Conservation (phyloP, 2,888 invertebrate species). For the Cheilosia pagana region DNA sequence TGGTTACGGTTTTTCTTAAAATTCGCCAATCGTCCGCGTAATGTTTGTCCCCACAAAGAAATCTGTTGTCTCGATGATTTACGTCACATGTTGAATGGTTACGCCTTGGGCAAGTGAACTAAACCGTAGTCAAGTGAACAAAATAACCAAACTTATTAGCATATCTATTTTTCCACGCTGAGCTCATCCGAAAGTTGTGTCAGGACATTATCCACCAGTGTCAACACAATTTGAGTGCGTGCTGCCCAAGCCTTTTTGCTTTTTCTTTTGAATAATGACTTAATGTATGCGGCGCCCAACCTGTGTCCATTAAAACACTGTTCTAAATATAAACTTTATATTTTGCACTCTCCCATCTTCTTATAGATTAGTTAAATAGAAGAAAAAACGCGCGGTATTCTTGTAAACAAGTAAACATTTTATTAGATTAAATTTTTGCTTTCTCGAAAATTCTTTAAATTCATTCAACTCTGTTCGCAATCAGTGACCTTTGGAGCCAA, state of each 20-base stretch:
- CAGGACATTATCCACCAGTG: too few species aligned
- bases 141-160: neutral
- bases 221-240: neutral
- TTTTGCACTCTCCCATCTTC: neutral
- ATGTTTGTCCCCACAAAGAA: too few species aligned
- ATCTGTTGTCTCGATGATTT: too few species aligned
- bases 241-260: neutral
- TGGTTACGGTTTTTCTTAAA: too few species aligned
- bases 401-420: constrained; percentile 6
- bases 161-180: neutral
- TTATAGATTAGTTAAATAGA: neutral
- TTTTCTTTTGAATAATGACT: neutral
- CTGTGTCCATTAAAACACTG: constrained; percentile 10
- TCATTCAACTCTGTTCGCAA: constrained; percentile 9
- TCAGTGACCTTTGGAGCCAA: constrained; percentile 14
- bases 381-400: neutral
- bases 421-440: constrained; percentile 1
- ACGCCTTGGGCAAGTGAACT: too few species aligned
- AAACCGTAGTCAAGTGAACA: too few species aligned
- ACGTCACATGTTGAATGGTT: too few species aligned
- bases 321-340: constrained; percentile 7
- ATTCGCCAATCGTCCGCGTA: too few species aligned
- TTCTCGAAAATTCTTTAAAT: neutral
- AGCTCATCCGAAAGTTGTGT: too few species aligned
- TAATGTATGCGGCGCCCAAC: constrained; percentile 5